Evolutionary conservation across 2,888 invertebrate genomes (phyloP).

Genomic region (Eucriotettix oculatus): DNA sequence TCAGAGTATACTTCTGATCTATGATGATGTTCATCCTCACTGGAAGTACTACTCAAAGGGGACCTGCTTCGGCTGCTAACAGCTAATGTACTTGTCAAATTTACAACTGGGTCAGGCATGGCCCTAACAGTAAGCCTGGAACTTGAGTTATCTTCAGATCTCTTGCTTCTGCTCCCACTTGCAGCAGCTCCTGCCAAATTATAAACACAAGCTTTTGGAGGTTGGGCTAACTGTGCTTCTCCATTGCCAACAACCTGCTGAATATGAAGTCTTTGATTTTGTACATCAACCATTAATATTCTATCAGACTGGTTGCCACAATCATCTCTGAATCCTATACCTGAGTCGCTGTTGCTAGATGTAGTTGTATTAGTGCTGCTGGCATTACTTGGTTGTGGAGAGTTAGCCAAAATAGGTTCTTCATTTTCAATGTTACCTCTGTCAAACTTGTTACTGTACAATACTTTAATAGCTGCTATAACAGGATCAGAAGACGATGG

Average conservation of each 20-base stretch:
- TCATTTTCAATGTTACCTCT: constrained; percentile 14
- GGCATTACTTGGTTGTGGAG: constrained; percentile 70
- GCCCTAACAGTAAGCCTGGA: constrained; percentile 43
- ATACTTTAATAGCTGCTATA: constrained; percentile 36
- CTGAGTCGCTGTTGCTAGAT: constrained; percentile 88
- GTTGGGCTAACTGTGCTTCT: constrained; percentile 10
- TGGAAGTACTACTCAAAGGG: constrained; percentile 17
- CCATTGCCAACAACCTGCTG: constrained; percentile 15
- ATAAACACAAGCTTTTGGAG: constrained; percentile 6
- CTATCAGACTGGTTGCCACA: constrained; percentile 68
- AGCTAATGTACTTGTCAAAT: constrained; percentile 4
- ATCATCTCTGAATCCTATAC: constrained; percentile 85
- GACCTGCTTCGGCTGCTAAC: constrained; percentile 16
- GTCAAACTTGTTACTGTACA: constrained; percentile 24
- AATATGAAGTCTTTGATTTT: constrained; percentile 20
- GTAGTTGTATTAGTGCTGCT: constrained; percentile 64
- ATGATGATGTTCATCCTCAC: constrained; percentile 13
- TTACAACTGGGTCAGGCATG: constrained; percentile 38
- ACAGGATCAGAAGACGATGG: constrained; percentile 62
- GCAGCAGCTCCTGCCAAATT: background rate
- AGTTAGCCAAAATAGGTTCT: constrained; percentile 42
- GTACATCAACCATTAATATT: constrained; percentile 59
- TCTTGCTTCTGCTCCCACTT: background rate
- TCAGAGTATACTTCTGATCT: constrained; percentile 18
- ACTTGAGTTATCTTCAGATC: constrained; percentile 5